These are phyloP conservation scores for Heliconius himera DNA, from an alignment of 1,140 invertebrate species.

Conservation along the genomic window DNA sequence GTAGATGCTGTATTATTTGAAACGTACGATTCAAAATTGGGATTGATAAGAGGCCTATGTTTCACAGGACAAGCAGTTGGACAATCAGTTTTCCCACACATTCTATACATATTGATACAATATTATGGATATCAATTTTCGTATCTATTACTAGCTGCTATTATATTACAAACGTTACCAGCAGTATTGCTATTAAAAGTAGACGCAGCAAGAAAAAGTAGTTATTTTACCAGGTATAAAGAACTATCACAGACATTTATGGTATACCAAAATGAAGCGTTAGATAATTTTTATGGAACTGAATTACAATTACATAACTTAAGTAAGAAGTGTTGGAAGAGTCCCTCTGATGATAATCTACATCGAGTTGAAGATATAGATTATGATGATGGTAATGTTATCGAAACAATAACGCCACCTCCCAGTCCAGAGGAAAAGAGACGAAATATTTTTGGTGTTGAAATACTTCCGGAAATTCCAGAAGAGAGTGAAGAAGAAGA, in stretches of 20 bases:
- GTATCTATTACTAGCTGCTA: conserved; percentile 64
- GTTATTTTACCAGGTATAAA: conserved; percentile 63
- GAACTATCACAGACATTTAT: conserved; percentile 69
- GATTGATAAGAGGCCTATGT: conserved; percentile 61
- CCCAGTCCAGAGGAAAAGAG: conserved; percentile 75
- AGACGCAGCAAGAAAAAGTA: conserved; percentile 55
- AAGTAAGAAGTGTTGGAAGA: conserved; percentile 77
- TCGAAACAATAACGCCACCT: conserved; percentile 67
- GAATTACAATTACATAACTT: conserved; percentile 74
- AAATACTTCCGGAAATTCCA: conserved; percentile 78
- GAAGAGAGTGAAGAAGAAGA: conserved; percentile 77
- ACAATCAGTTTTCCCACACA: conserved; percentile 70
- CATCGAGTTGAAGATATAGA: conserved; percentile 52
- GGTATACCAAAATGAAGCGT: conserved; percentile 62
- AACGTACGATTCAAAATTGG: conserved; percentile 68
- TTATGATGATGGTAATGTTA: conserved; percentile 50
- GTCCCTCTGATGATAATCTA: conserved; percentile 74
- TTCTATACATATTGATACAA: conserved; percentile 68
- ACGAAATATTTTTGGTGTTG: conserved; percentile 73
- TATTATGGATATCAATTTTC: conserved; percentile 65
- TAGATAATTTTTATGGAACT: conserved; percentile 56
- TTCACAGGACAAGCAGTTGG: conserved; percentile 73
- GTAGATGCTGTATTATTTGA: conserved; percentile 75
- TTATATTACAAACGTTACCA: conserved; percentile 74
- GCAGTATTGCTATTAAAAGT: conserved; percentile 67